phyloP scores from a whole-genome alignment of 2,797 vertebrate species.

The Bovichtus diacanthus region DNA sequence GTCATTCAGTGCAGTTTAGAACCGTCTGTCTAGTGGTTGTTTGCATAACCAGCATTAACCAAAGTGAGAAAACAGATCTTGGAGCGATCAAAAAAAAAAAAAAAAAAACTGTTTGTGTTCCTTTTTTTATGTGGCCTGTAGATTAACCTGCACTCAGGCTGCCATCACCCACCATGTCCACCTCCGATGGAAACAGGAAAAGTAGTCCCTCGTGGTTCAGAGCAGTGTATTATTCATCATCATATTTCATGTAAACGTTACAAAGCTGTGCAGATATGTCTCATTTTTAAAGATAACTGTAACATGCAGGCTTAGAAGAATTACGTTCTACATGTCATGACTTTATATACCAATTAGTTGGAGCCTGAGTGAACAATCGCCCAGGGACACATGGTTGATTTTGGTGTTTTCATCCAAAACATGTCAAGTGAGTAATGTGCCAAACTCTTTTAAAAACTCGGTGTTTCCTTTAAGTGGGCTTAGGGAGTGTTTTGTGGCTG shows the following conservation, averaged over 20 bases:
- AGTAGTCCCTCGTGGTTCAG: constrained; percentile 1
- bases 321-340: not conserved
- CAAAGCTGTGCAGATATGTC: not conserved
- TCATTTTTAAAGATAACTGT: not conserved
- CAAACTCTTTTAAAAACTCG: constrained; percentile 16
- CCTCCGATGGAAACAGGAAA: constrained; percentile 31
- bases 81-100: not conserved
- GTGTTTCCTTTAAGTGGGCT: constrained; percentile 46
- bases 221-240: constrained; percentile 18
- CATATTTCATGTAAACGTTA: constrained; percentile 17
- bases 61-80: constrained; percentile 35
- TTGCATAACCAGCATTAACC: not conserved
- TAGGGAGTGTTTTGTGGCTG: constrained; percentile 51
- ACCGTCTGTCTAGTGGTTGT: constrained; percentile 10
- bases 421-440: constrained; percentile 11
- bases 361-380: not conserved
- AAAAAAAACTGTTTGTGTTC: not conserved
- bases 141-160: constrained; percentile 43
- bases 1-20: not conserved
- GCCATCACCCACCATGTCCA: constrained; percentile 20
- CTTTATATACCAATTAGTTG: not conserved
- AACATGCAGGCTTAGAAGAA: not conserved
- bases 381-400: not conserved
- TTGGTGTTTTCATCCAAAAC: constrained; percentile 28
- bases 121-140: not conserved